These are phyloP conservation scores for Caenorhabditis tropicalis DNA, from an alignment of 1,140 invertebrate species.

Conservation along the genomic window DNA sequence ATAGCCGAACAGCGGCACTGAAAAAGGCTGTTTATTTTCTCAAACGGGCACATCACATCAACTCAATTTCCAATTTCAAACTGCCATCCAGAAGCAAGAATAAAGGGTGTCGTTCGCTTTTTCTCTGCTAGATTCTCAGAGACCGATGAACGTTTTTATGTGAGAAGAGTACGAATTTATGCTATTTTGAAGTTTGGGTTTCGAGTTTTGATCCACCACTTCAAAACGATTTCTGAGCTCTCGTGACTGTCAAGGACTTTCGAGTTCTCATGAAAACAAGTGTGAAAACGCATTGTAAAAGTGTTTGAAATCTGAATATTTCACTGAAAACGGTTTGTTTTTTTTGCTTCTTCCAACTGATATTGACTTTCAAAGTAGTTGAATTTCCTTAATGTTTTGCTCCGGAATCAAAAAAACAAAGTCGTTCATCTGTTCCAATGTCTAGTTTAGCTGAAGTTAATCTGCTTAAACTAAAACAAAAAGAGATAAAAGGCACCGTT, in stretches of 20 bases:
- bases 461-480: not conserved
- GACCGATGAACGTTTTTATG: slow-evolving; percentile 10
- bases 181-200: not conserved
- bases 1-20: not conserved
- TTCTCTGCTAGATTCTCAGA: slow-evolving; percentile 29
- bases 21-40: slow-evolving; percentile 39
- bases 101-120: slow-evolving; percentile 41
- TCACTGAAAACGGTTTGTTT: no score
- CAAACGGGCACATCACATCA: slow-evolving; percentile 38
- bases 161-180: not conserved
- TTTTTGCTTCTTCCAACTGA: no score
- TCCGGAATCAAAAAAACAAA: no score
- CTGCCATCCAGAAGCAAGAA: not conserved
- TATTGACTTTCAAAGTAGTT: no score
- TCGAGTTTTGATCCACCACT: not conserved
- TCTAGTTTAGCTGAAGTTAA: not conserved
- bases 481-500: not conserved
- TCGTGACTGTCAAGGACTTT: no score
- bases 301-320: no score
- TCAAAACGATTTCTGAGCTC: no score
- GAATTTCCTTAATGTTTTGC: no score
- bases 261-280: no score
- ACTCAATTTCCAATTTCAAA: slow-evolving; percentile 43
- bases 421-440: no score
- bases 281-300: no score